A percentile compares a stretch with the other conserved stretches of the same genome.
Evolutionary conservation across 2,113 vertebrate genomes (phyloP).

Genomic region (Zosterops hypoxanthus): DNA sequence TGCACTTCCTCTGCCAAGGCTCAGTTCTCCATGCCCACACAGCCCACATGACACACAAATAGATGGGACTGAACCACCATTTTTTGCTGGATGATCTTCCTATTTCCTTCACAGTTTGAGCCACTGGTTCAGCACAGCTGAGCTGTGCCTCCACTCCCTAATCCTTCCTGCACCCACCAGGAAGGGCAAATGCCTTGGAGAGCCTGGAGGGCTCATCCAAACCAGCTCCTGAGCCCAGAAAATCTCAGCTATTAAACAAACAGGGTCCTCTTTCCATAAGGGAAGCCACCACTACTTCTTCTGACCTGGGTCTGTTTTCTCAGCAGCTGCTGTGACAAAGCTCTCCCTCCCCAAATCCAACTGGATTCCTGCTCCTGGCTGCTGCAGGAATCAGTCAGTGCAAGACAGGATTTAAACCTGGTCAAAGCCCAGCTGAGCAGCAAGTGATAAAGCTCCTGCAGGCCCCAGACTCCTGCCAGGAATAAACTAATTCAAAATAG

Average conservation of each 20-base stretch:
- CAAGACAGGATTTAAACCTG: neutral
- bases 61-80: rapidly evolving
- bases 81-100: neutral
- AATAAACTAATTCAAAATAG: neutral
- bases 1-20: neutral
- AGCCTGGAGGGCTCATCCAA: neutral
- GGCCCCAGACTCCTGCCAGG: neutral
- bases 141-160: neutral
- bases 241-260: neutral
- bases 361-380: neutral
- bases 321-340: neutral
- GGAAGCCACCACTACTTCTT: neutral
- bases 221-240: neutral
- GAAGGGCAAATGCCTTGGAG: neutral
- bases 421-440: neutral
- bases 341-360: neutral
- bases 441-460: neutral
- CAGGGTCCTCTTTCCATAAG: neutral
- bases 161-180: neutral
- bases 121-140: neutral
- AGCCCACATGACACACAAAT: neutral
- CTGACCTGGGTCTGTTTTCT: neutral
- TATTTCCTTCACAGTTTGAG: rapidly evolving
- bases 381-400: rapidly evolving
- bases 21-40: rapidly evolving